A percentile compares a stretch with the other conserved stretches of the same genome.
phyloP scores from a whole-genome alignment of 2,113 vertebrate genomes.

The Lanius collurio region DNA sequence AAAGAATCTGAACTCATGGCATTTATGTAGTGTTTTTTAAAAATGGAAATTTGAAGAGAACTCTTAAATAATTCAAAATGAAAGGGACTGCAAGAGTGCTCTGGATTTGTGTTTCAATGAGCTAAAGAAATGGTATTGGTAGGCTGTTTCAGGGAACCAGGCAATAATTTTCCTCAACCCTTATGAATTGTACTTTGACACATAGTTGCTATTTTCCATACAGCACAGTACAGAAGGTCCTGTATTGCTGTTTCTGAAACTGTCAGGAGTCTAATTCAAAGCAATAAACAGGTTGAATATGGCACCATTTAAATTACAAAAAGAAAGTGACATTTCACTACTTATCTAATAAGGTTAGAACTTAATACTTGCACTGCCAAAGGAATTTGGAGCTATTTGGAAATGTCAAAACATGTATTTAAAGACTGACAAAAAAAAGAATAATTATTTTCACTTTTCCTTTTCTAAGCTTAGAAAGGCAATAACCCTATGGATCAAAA shows the following conservation, averaged over 20 bases:
- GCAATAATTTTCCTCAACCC: not conserved
- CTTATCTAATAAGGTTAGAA: not conserved
- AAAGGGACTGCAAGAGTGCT: not conserved
- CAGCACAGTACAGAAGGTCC: not conserved
- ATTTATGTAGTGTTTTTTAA: not conserved
- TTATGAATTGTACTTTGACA: not conserved
- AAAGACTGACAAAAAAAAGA: not conserved
- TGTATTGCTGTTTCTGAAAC: not conserved
- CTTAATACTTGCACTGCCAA: not conserved
- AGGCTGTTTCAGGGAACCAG: not conserved
- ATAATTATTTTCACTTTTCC: not conserved
- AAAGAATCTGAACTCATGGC: not conserved
- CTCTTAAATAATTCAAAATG: not conserved
- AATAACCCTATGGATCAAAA: constrained; percentile 49
- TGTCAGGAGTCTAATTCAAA: not conserved
- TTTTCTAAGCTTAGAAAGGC: constrained; percentile 21
- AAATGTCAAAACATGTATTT: not conserved
- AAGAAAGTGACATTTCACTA: not conserved
- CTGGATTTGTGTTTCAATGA: not conserved
- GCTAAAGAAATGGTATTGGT: not conserved
- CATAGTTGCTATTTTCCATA: not conserved
- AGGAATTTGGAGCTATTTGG: not conserved
- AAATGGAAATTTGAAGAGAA: not conserved
- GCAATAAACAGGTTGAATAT: not conserved
- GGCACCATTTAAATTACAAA: not conserved